These are phyloP conservation scores for Oligia latruncula DNA, from an alignment of 2,888 invertebrate genomes.

Conservation along the genomic window DNA sequence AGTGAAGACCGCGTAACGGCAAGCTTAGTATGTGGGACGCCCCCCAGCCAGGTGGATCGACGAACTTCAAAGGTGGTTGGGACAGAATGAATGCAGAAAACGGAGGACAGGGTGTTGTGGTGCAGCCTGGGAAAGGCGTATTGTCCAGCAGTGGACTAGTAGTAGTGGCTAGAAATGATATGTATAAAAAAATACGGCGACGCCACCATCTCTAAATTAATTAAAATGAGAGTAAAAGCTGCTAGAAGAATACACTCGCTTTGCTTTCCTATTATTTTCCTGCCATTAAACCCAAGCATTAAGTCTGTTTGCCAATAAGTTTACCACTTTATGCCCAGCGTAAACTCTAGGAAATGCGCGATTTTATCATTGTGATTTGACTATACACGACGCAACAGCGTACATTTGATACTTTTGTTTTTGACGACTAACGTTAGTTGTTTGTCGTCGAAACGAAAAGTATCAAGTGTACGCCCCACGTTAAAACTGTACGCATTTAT, in stretches of 20 bases:
- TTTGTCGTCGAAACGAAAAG: background rate
- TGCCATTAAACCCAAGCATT: background rate
- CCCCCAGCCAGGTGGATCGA: background rate
- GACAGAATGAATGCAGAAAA: background rate
- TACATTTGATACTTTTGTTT: conserved; percentile 6
- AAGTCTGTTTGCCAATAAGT: background rate
- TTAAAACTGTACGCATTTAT: conserved; percentile 21
- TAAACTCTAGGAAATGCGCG: background rate
- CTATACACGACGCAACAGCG: background rate
- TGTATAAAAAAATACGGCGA: background rate
- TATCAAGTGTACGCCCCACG: background rate
- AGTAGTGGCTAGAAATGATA: background rate
- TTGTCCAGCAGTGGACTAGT: background rate
- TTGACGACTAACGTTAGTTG: background rate
- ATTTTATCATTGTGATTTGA: background rate
- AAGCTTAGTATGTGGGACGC: background rate
- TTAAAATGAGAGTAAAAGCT: background rate
- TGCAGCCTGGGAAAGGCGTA: background rate
- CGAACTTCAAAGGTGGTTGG: background rate
- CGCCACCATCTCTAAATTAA: background rate
- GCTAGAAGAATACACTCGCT: background rate
- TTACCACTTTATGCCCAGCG: background rate
- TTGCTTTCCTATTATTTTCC: background rate
- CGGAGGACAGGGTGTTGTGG: background rate
- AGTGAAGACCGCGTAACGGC: background rate